A percentile compares a stretch with the other conserved stretches of the same genome.
These are phyloP conservation scores for Falco cherrug DNA, from an alignment of 2,797 vertebrate species.

Conservation along the genomic window DNA sequence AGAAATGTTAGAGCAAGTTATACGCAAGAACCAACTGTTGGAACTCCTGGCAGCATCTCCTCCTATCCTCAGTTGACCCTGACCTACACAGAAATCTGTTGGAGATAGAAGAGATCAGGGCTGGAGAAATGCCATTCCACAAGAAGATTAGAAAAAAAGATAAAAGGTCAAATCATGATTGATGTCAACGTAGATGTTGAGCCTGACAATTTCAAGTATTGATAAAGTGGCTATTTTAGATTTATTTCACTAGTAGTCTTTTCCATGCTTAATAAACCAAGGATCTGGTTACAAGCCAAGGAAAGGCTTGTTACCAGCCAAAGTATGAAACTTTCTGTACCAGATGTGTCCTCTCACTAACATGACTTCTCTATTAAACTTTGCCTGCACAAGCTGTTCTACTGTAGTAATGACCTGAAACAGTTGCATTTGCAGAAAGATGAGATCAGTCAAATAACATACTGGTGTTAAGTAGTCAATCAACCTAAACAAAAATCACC, in stretches of 20 bases:
- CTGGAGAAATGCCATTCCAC: not conserved
- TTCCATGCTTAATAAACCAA: not conserved
- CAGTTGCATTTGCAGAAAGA: not conserved
- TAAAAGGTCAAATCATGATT: not conserved
- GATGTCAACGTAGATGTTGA: not conserved
- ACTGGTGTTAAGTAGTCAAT: not conserved
- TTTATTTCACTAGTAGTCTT: not conserved
- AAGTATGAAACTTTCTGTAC: not conserved
- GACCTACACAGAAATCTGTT: not conserved
- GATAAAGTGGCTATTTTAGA: not conserved
- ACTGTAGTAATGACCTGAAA: not conserved
- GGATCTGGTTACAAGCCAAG: not conserved
- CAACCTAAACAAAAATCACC: not conserved
- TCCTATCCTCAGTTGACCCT: not conserved
- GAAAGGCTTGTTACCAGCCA: not conserved
- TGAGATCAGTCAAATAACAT: not conserved
- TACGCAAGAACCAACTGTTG: not conserved
- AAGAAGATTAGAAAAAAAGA: not conserved
- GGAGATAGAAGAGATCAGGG: not conserved
- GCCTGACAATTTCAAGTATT: not conserved
- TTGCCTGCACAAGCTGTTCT: not conserved
- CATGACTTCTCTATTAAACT: not conserved
- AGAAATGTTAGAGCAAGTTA: not conserved
- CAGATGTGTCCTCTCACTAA: not conserved
- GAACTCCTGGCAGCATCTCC: not conserved